A percentile compares a stretch with the other conserved stretches of the same genome.
Conservation (phyloP, 2,888 invertebrate genomes). For the Dolomedes plantarius region DNA sequence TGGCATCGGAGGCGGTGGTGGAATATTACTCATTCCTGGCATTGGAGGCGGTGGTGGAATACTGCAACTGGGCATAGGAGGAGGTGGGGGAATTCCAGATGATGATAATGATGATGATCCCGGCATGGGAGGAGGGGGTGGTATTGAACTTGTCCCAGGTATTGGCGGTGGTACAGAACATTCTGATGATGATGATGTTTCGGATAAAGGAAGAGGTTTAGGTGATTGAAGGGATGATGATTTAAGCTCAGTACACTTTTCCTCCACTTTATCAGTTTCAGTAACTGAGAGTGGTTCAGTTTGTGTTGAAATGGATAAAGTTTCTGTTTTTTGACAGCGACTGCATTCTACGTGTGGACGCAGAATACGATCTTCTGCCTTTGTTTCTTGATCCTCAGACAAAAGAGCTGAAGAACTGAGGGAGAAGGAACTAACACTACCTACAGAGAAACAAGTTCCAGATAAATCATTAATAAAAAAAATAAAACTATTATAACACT, state of each 20-base stretch:
- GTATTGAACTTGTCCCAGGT: slow-evolving; percentile 72
- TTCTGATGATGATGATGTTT: background rate
- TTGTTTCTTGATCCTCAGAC: slow-evolving; percentile 41
- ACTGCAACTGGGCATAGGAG: slow-evolving; percentile 69
- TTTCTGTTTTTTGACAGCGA: slow-evolving; percentile 23
- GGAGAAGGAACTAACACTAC: slow-evolving; percentile 57
- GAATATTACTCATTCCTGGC: slow-evolving; percentile 20
- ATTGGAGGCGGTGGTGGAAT: slow-evolving; percentile 72
- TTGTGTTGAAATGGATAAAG: slow-evolving; percentile 26
- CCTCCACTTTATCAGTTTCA: background rate
- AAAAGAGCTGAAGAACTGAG: slow-evolving; percentile 39
- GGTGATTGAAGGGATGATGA: slow-evolving; percentile 74
- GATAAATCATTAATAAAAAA: too few species aligned
- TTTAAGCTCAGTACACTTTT: background rate
- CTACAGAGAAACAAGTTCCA: background rate
- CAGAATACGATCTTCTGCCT: background rate
- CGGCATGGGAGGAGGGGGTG: slow-evolving; percentile 37
- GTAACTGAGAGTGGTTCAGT: slow-evolving; percentile 15
- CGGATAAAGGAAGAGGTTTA: slow-evolving; percentile 22
- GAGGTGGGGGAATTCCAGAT: slow-evolving; percentile 30
- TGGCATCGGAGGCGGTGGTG: slow-evolving; percentile 66
- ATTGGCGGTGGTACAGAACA: slow-evolving; percentile 37
- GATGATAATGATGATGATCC: background rate
- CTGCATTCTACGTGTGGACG: slow-evolving; percentile 25
- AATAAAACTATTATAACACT: too few species aligned